phyloP scores from a whole-genome alignment of 2,113 vertebrate genomes.

The Sphaerodactylus townsendi region DNA sequence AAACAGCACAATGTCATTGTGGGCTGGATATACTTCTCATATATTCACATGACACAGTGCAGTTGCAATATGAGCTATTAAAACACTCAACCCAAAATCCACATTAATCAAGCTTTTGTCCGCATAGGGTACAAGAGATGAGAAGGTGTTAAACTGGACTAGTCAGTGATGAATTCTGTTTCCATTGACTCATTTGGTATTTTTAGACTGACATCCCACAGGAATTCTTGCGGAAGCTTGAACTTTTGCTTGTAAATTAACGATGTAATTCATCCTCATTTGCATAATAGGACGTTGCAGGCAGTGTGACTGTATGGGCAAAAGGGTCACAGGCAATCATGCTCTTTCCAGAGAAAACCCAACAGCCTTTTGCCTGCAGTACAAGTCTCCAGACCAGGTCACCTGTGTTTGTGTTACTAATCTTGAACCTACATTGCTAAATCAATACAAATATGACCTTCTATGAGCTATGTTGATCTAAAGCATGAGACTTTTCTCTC shows the following conservation, averaged over 20 bases:
- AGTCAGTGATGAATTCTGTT: not conserved
- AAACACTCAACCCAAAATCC: not conserved
- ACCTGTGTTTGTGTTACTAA: not conserved
- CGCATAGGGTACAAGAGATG: too few species aligned
- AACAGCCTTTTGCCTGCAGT: not conserved
- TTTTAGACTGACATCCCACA: not conserved
- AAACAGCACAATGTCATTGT: too few species aligned
- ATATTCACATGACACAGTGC: not conserved
- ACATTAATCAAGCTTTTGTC: not conserved
- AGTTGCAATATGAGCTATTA: not conserved
- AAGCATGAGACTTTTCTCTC: not conserved
- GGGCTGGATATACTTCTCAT: not conserved
- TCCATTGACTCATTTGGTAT: not conserved
- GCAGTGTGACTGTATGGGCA: not conserved
- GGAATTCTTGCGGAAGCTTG: not conserved
- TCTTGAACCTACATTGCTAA: fast-evolving
- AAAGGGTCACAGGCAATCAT: not conserved
- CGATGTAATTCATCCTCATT: not conserved
- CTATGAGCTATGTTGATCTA: not conserved
- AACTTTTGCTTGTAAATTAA: not conserved
- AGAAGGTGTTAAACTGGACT: not conserved
- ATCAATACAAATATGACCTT: not conserved
- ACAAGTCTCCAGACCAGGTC: not conserved
- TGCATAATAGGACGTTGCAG: not conserved
- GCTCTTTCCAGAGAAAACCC: not conserved